Conservation (phyloP, 1,140 invertebrate species). For the Drosophila ananassae region DNA sequence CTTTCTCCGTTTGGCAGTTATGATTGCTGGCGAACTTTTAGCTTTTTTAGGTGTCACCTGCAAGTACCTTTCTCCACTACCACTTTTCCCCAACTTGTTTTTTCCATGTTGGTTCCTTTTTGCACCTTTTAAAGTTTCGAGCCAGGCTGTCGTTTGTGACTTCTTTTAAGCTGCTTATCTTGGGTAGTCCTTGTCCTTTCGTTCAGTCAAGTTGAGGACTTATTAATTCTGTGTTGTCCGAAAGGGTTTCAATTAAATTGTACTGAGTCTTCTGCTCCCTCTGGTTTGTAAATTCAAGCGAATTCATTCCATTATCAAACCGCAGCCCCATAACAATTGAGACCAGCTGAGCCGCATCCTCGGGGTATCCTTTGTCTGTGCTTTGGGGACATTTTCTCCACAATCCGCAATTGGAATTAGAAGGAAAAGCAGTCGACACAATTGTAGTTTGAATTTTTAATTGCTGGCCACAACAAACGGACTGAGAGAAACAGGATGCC, state of each 20-base stretch:
- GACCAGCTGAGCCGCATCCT: slow-evolving; percentile 24
- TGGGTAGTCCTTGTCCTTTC: background rate
- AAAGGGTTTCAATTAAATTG: slow-evolving; percentile 18
- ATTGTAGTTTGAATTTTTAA: slow-evolving; percentile 49
- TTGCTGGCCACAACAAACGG: slow-evolving; percentile 49
- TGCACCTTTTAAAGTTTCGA: background rate
- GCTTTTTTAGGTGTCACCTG: slow-evolving; percentile 36
- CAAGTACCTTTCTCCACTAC: background rate
- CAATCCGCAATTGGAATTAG: slow-evolving; percentile 42
- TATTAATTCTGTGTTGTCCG: background rate
- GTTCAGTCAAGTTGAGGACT: background rate
- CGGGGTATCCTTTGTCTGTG: slow-evolving; percentile 30
- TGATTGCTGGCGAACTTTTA: slow-evolving; percentile 26
- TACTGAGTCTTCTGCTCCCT: background rate
- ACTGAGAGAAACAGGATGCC: slow-evolving; percentile 13
- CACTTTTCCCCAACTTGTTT: too few relatives aligned
- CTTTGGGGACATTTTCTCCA: slow-evolving; percentile 26
- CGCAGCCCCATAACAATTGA: slow-evolving; percentile 45
- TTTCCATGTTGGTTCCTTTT: background rate
- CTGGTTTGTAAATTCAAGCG: slow-evolving; percentile 6
- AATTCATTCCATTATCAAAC: slow-evolving; percentile 10
- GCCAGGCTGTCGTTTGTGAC: slow-evolving; percentile 1
- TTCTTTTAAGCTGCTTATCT: background rate
- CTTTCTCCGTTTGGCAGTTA: slow-evolving; percentile 10
- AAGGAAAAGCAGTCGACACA: slow-evolving; percentile 7